Evolutionary conservation across 1,140 invertebrate species (phyloP), one percentile per base, ranked within the genome.

Genomic region (Spodoptera litura): DNA sequence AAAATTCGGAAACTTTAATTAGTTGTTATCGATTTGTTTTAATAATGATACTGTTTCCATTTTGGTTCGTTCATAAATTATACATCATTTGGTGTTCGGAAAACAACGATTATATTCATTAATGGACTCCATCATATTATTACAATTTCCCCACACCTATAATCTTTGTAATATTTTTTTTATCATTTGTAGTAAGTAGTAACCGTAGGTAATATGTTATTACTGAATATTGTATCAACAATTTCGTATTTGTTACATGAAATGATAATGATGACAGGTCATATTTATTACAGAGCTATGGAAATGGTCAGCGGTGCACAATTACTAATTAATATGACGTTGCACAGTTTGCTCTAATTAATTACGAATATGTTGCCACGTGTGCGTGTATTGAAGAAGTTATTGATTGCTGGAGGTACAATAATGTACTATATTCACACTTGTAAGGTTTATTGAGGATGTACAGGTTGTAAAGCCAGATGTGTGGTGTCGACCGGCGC

Each of bases 401-500:
- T 31, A 75, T 75, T 20, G 20, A 66, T 55, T 56, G 4, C 13
- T 25, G 12, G 64, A 58, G 76, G 35, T 71, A 64, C 51, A n/a
- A 15, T 59, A 44, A 70, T 59, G 31, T 58, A 10, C 38, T 44
- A 62, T 70, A 13, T 78, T 25, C 79, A 85, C 90, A 93, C 89
- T 93, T 91, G 77, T 92, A 92, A 84, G 91, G 91, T 84, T 93
- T 91, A 85, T 88, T 86, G 81, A 89, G 91, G 90, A 91, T 86
- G 89, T 85, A 56, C 81, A 86, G 85, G 89, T 87, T 85, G 83
- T 87, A 85, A 83, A 83, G 87, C 87, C 91, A 92, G 89, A 87
- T 91, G 89, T 25, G 27, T 9, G 71, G 35, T 35, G 52, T 89
- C 86, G 85, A 88, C 86, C 78, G 80, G 81, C 88, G 88, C 87